Evolutionary conservation across 2,113 vertebrate species (phyloP).

Genomic region (Channa argus): DNA sequence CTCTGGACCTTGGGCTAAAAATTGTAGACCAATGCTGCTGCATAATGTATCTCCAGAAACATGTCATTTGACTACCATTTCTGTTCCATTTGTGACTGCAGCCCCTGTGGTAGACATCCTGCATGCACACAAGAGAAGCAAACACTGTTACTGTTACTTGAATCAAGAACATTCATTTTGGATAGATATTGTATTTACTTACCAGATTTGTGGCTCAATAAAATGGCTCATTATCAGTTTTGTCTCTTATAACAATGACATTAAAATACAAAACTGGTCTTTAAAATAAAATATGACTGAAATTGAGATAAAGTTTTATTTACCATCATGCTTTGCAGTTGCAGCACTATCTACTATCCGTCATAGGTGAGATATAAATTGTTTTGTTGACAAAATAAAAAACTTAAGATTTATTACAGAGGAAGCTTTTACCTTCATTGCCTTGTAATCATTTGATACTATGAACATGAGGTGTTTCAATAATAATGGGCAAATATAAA

Average conservation of each 20-base stretch:
- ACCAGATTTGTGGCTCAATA: background rate
- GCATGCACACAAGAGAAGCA: conserved; percentile 25
- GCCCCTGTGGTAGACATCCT: background rate
- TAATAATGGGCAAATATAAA: conserved; percentile 60
- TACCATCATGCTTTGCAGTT: conserved; percentile 21
- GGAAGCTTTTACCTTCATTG: conserved; percentile 52
- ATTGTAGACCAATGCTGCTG: conserved; percentile 35
- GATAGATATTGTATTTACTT: conserved; percentile 7
- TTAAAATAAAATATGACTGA: too few relatives aligned
- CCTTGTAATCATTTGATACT: conserved; percentile 61
- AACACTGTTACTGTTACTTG: conserved; percentile 5
- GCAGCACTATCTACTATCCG: conserved; percentile 28
- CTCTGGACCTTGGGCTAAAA: conserved; percentile 26
- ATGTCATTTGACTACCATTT: conserved; percentile 40
- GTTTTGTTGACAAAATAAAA: conserved; percentile 40
- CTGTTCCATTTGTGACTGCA: conserved; percentile 31
- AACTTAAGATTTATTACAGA: conserved; percentile 55
- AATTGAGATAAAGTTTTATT: conserved; percentile 23
- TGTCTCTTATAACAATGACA: conserved; percentile 16
- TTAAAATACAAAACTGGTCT: conserved; percentile 9
- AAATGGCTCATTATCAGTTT: conserved; percentile 19
- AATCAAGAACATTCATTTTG: conserved; percentile 42
- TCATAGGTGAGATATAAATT: conserved; percentile 36
- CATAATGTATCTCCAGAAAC: conserved; percentile 59
- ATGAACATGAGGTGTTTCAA: conserved; percentile 53